Percentiles rank a stretch among this genome's conserved stretches.
Evolutionary conservation across 2,797 vertebrate genomes (phyloP).

Genomic region (Salarias fasciatus): DNA sequence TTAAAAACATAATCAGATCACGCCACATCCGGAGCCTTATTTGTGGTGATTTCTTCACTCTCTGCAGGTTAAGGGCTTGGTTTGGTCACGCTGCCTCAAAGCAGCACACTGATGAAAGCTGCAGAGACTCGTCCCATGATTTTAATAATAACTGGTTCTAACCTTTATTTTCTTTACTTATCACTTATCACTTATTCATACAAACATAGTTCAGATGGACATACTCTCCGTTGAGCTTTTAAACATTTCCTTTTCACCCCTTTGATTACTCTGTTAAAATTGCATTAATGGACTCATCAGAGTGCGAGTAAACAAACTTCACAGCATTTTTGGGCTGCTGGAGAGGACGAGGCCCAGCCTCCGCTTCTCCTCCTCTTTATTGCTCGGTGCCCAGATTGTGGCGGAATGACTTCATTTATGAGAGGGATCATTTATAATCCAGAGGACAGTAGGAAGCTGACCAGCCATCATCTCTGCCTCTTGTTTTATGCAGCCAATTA

Average conservation of each 20-base stretch:
- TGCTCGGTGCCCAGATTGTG: constrained; percentile 17
- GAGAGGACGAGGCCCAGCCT: constrained; percentile 14
- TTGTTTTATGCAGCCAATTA: constrained; percentile 41
- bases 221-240: constrained; percentile 38
- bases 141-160: constrained; percentile 31
- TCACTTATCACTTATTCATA: constrained; percentile 54
- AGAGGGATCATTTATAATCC: constrained; percentile 2
- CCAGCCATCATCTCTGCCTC: constrained; percentile 11
- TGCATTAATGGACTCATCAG: constrained; percentile 53
- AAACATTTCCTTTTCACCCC: constrained; percentile 45
- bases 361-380: constrained; percentile 14
- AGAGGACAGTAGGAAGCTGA: not conserved
- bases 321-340: constrained; percentile 42
- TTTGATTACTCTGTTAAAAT: constrained; percentile 60
- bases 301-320: constrained; percentile 66
- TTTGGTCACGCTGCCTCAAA: not conserved
- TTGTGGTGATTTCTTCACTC: not conserved
- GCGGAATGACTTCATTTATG: constrained; percentile 16
- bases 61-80: not conserved
- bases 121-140: constrained; percentile 6
- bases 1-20: not conserved
- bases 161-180: constrained; percentile 17
- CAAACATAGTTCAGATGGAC: constrained; percentile 46
- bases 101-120: constrained; percentile 7
- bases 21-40: not conserved